phyloP scores from a whole-genome alignment of 2,113 vertebrate species.

The Tinamus guttatus region DNA sequence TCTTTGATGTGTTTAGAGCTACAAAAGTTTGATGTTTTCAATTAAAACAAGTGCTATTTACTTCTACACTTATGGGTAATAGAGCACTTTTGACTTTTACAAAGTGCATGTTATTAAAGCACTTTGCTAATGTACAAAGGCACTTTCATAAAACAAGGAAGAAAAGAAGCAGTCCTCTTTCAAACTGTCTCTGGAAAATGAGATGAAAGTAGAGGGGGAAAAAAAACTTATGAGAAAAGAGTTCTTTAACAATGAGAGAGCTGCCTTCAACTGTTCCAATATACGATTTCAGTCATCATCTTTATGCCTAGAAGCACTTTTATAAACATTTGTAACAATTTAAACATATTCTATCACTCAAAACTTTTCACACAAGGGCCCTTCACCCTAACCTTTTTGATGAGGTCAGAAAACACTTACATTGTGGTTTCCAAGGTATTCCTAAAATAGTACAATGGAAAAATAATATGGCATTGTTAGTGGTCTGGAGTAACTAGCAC shows the following conservation, averaged over 20 bases:
- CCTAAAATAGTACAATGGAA: slow-evolving; percentile 54
- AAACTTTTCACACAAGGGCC: slow-evolving; percentile 60
- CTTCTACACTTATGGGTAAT: slow-evolving; percentile 52
- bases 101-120: slow-evolving; percentile 46
- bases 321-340: slow-evolving; percentile 67
- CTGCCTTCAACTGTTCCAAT: slow-evolving; percentile 51
- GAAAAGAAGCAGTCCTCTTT: slow-evolving; percentile 63
- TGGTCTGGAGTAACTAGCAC: slow-evolving; percentile 11
- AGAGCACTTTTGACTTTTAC: slow-evolving; percentile 67
- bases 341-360: slow-evolving; percentile 64
- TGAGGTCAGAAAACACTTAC: slow-evolving; percentile 60
- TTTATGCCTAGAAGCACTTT: slow-evolving; percentile 70
- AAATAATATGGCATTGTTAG: slow-evolving; percentile 36
- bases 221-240: slow-evolving; percentile 48
- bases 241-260: slow-evolving; percentile 64
- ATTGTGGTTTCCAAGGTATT: slow-evolving; percentile 56
- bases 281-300: slow-evolving; percentile 58
- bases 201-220: slow-evolving; percentile 53
- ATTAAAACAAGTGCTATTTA: slow-evolving; percentile 73
- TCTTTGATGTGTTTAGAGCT: slow-evolving; percentile 72
- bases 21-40: slow-evolving; percentile 72
- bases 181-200: slow-evolving; percentile 69
- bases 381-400: slow-evolving; percentile 68
- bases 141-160: slow-evolving; percentile 67
- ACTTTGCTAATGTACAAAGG: slow-evolving; percentile 66